Evolutionary conservation across 1,140 invertebrate genomes (phyloP), one percentile per base, ranked within the genome.

Genomic region (Ceratitis capitata): DNA sequence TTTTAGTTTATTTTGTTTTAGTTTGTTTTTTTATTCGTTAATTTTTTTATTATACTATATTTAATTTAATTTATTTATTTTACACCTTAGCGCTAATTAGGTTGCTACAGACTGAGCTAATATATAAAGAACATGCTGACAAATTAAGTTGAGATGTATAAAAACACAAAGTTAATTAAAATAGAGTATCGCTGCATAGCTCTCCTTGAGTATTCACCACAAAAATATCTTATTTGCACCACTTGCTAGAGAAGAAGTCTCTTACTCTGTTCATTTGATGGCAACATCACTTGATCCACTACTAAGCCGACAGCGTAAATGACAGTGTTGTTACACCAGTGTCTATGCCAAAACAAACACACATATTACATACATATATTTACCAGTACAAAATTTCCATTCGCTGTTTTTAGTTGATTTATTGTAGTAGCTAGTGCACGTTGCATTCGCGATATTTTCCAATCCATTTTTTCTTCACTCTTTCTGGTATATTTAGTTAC

Each of bases 251-350:
- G n/a, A n/a, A n/a, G n/a, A n/a, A n/a, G n/a, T n/a, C n/a, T n/a
- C n/a, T n/a, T n/a, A n/a, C n/a, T 19, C 39, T 69, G 61, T 69
- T 69, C 39, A 69, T 69, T 69, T 69, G 32, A 29, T 69, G 61
- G 35, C 61, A 69, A 69, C 29, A 35, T 10, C 61, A 16, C 32
- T 69, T 14, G 39, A 39, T 39, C 61, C 32, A 19, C 29, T 39
- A 32, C 61, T 39, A 69, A 69, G 39, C 61, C 39, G 61, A 35
- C 61, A 69, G 61, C 39, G 61, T 19, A 69, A 69, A 19, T 39
- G 32, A 69, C 12, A 39, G 32, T 35, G 29, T 69, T 69, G 61
- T 5, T 6, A 16, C n/a, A n/a, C n/a, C n/a, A n/a, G n/a, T 14
- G 32, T 69, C 32, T 69, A 12, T 19, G n/a, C 61, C n/a, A 69